Percentiles rank a stretch among this genome's conserved stretches.
These are phyloP conservation scores for Bufotes viridis DNA, from an alignment of 2,797 vertebrate genomes.

Conservation along the genomic window DNA sequence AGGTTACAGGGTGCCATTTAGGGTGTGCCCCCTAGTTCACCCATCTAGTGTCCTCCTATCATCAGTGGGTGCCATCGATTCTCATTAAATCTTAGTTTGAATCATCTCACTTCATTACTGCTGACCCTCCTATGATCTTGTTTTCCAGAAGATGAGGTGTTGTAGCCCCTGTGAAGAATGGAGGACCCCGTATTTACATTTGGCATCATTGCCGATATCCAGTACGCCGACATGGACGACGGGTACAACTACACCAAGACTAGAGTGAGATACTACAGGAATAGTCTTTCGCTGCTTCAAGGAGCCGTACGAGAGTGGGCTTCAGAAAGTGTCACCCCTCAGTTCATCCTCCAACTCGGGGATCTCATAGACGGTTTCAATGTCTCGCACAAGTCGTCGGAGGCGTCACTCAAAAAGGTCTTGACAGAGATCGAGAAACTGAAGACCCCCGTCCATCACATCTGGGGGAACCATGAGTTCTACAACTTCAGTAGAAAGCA, in stretches of 20 bases:
- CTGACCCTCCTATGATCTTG: not conserved
- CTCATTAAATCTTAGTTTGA: too few relatives aligned
- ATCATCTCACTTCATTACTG: not conserved
- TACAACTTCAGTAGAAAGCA: constrained; percentile 88
- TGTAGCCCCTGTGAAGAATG: not conserved
- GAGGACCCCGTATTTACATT: constrained; percentile 80
- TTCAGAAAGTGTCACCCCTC: constrained; percentile 65
- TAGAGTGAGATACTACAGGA: constrained; percentile 82
- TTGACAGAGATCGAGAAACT: constrained; percentile 74
- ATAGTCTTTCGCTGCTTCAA: constrained; percentile 78
- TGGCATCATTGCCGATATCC: constrained; percentile 89
- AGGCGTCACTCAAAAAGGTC: constrained; percentile 77
- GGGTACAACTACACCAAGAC: constrained; percentile 77
- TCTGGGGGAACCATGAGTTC: constrained; percentile 95
- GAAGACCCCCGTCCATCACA: constrained; percentile 81
- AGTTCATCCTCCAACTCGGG: constrained; percentile 89
- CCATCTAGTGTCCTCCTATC: too few relatives aligned
- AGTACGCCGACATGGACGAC: constrained; percentile 88
- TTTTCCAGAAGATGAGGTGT: not conserved
- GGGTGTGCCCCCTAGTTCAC: too few relatives aligned
- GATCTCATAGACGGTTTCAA: constrained; percentile 91
- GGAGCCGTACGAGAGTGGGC: constrained; percentile 79
- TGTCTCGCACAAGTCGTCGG: constrained; percentile 71
- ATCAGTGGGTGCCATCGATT: too few relatives aligned
- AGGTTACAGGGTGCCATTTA: too few relatives aligned